Conservation (phyloP, 2,888 invertebrate genomes). For the Emesis furor region DNA sequence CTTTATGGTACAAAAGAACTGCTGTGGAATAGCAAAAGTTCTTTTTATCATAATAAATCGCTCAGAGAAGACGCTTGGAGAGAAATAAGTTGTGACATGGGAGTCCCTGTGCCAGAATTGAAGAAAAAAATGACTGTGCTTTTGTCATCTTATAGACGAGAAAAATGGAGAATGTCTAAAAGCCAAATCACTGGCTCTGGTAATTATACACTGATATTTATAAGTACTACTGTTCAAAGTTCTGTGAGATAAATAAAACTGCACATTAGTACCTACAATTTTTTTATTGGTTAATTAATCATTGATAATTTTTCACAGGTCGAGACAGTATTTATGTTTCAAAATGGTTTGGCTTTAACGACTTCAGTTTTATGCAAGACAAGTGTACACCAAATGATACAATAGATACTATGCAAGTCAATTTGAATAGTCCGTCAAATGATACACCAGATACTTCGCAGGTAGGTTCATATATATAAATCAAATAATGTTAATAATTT, state of each 20-base stretch:
- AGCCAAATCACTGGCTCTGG: constrained; percentile 33
- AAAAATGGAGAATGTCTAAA: constrained; percentile 50
- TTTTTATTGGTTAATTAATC: constrained; percentile 16
- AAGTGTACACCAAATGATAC: constrained; percentile 31
- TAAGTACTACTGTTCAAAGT: constrained; percentile 24
- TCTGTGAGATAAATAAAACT: constrained; percentile 26
- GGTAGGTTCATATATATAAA: background rate
- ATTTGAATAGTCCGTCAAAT: constrained; percentile 20
- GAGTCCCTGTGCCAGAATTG: constrained; percentile 52
- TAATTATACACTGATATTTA: constrained; percentile 34
- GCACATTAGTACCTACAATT: constrained; percentile 12
- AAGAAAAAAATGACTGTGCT: constrained; percentile 57
- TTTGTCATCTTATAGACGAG: constrained; percentile 46
- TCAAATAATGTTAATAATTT: constrained; percentile 28
- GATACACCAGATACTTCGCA: background rate
- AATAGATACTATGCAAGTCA: constrained; percentile 27
- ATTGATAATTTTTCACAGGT: constrained; percentile 7
- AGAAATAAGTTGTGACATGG: constrained; percentile 30
- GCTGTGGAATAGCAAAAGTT: too few relatives aligned
- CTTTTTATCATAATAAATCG: too few relatives aligned
- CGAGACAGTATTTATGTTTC: constrained; percentile 28
- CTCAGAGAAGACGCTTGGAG: background rate
- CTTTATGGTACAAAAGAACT: constrained; percentile 47
- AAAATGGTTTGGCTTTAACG: constrained; percentile 35
- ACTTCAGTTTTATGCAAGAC: constrained; percentile 37